Conservation (phyloP, 2,797 vertebrate species). For the Cynopterus sphinx region DNA sequence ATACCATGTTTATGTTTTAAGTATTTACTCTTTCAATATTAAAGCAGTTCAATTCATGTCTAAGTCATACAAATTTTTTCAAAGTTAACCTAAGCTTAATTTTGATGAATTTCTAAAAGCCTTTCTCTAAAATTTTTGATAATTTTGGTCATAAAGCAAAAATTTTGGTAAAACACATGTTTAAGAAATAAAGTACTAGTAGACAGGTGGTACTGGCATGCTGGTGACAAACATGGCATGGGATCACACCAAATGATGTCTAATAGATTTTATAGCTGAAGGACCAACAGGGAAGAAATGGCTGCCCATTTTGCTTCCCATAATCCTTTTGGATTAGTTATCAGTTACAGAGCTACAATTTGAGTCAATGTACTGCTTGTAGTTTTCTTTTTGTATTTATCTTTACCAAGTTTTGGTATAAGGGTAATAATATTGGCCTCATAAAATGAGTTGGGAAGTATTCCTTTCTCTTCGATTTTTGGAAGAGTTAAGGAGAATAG, state of each 20-base stretch:
- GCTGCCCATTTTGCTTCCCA: not conserved
- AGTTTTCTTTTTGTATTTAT: too few species aligned
- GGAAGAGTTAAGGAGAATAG: too few species aligned
- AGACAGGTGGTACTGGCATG: not conserved
- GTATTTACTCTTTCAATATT: not conserved
- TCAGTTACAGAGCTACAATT: not conserved
- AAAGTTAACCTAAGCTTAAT: slow-evolving; percentile 24
- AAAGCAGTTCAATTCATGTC: not conserved
- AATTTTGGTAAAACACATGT: not conserved
- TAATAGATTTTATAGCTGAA: not conserved
- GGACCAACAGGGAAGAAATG: not conserved
- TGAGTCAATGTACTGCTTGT: not conserved
- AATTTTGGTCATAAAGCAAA: not conserved
- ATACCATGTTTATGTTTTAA: slow-evolving; percentile 44
- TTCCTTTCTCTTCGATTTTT: too few species aligned
- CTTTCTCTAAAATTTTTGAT: not conserved
- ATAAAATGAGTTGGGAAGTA: too few species aligned
- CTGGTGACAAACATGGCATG: not conserved
- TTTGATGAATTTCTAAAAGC: slow-evolving; percentile 20
- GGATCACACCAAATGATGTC: not conserved
- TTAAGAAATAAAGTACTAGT: not conserved
- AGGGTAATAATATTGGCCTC: too few species aligned
- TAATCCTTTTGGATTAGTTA: not conserved
- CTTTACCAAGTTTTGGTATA: too few species aligned
- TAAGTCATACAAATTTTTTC: not conserved